Base-by-base conservation (phyloP, 2,888 invertebrate genomes). In the Drymonia ruficornis region DNA sequence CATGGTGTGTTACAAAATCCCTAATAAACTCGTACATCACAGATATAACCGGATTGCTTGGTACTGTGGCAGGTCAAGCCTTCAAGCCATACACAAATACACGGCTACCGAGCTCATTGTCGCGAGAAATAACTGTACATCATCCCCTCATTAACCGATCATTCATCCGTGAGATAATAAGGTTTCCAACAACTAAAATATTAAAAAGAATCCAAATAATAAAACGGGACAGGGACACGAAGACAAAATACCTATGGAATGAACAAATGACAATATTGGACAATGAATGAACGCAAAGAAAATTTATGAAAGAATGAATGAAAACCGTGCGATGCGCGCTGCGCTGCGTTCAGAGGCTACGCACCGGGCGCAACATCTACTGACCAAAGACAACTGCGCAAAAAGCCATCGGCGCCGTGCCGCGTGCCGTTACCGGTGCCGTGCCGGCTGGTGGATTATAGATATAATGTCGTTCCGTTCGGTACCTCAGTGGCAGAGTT, bases 141-240 rank as follows among this genome's bases (percentile, higher is more conserved):
- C 49, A 65, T 56, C 50, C 36, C 45, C 28, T 56, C 36, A 55
- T 65, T 29, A 61, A 52, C 56, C 58, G 51, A 67, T 72, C 47
- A 71, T 65, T 69, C 68, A 75, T 68, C 50, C 45, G 47, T 51
- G 50, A 57, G 50, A 42, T 53, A 29, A 60, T 29, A 49, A 2
- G 45, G 43, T 43, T 51, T 55, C 46, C 23, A 63, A 46, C 49
- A 55, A 44, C 19, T 44, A 63, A 23, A 55, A 59, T 52, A 59
- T 67, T 52, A 59, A 57, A 69, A 67, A 56, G 63, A 69, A 59
- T 67, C 53, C 59, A 57, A 69, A 67, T 56, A 63, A 69, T 64
- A 74, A 76, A 70, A 67, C 63, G 72, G 63, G 66, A 56, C 57
- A 67, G 66, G 72, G 79, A 84, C 83, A 82, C 81, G 80, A 81